A percentile compares a stretch with the other conserved stretches of the same genome.
Evolutionary conservation across 1,140 invertebrate species (phyloP).

Genomic region (Battus philenor): DNA sequence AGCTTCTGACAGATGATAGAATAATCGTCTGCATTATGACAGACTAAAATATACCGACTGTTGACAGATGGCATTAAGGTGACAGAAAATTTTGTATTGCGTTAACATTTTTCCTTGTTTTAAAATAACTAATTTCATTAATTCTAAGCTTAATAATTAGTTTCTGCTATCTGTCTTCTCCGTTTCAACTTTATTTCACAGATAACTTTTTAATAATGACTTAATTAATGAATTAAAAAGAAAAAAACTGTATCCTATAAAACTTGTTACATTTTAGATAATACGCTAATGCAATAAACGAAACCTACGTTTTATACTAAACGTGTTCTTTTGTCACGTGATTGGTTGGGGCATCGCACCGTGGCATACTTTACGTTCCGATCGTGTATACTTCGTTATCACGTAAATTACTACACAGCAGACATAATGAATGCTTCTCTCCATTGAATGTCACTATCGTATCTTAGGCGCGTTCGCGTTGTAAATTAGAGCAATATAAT

Average conservation of each 20-base stretch:
- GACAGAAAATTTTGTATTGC: no score
- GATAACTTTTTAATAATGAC: no score
- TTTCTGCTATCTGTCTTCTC: no score
- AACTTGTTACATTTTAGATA: slow-evolving; percentile 10
- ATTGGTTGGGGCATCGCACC: slow-evolving; percentile 6
- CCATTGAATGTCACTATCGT: slow-evolving; percentile 26
- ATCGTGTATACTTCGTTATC: slow-evolving; percentile 35
- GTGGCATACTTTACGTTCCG: slow-evolving; percentile 20
- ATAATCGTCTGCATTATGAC: no score
- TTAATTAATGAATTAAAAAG: no score
- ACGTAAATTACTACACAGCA: slow-evolving; percentile 42
- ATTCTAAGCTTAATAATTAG: no score
- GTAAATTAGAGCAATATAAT: slow-evolving; percentile 14
- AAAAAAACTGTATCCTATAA: background rate
- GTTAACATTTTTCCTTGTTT: no score
- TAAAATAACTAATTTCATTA: no score
- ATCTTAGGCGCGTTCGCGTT: slow-evolving; percentile 16
- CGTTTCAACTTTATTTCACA: no score
- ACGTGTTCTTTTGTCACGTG: slow-evolving; percentile 17
- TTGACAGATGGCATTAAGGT: no score
- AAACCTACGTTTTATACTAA: slow-evolving; percentile 4
- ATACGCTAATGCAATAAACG: slow-evolving; percentile 12
- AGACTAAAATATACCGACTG: no score
- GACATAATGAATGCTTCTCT: slow-evolving; percentile 33
- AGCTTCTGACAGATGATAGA: no score